These are phyloP conservation scores for Cecropterus lyciades DNA, from an alignment of 1,140 invertebrate species.

Conservation along the genomic window DNA sequence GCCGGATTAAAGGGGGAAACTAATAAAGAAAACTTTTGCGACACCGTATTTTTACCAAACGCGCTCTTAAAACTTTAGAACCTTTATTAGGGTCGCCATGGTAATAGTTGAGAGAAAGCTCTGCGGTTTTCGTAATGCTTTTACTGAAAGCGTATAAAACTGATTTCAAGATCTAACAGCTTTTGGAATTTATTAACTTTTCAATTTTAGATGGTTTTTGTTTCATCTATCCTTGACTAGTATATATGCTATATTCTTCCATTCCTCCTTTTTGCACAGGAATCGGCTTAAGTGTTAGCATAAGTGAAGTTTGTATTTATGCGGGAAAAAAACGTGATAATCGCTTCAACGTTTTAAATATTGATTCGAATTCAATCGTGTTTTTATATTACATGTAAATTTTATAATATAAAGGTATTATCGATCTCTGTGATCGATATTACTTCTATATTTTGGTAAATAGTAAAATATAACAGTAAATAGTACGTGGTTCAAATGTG, in stretches of 20 bases:
- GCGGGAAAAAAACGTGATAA: too few relatives aligned
- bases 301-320: too few relatives aligned
- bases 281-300: too few relatives aligned
- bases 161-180: slow-evolving; percentile 48
- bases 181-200: slow-evolving; percentile 61
- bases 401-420: too few relatives aligned
- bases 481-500: too few relatives aligned
- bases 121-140: slow-evolving; percentile 54
- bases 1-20: slow-evolving; percentile 80
- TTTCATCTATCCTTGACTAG: background rate
- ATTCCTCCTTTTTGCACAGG: too few relatives aligned
- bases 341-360: too few relatives aligned
- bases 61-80: slow-evolving; percentile 76
- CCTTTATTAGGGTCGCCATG: slow-evolving; percentile 71
- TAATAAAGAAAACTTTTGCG: slow-evolving; percentile 83
- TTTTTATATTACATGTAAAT: too few relatives aligned
- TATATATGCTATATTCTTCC: background rate
- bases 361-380: too few relatives aligned
- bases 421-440: too few relatives aligned
- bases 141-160: slow-evolving; percentile 53
- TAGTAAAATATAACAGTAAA: too few relatives aligned
- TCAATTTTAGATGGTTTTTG: slow-evolving; percentile 43
- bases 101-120: slow-evolving; percentile 72
- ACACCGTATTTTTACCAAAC: slow-evolving; percentile 82
- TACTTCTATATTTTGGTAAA: too few relatives aligned